Percentiles rank a stretch among this genome's conserved stretches.
Conservation (phyloP, 2,797 vertebrate species). For the Chelmon rostratus region DNA sequence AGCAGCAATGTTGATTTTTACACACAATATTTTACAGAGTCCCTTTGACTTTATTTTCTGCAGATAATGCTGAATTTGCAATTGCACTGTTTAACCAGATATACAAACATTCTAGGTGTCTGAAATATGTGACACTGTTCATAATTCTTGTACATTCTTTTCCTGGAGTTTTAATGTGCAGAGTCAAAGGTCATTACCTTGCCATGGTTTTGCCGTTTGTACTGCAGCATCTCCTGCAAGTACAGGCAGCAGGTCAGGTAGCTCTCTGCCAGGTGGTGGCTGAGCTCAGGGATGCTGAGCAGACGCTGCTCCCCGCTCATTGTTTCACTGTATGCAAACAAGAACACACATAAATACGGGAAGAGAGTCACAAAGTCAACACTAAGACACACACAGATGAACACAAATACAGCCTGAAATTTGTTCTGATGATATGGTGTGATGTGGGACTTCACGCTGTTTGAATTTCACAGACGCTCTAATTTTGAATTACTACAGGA, state of each 20-base stretch:
- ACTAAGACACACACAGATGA: neutral
- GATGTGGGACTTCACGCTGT: neutral
- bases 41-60: neutral
- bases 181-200: conserved; percentile 85
- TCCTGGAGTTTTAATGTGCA: neutral
- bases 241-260: conserved; percentile 95
- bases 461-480: neutral
- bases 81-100: neutral
- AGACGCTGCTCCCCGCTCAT: conserved; percentile 90
- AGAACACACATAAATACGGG: neutral
- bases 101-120: neutral
- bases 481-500: neutral
- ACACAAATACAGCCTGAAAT: neutral
- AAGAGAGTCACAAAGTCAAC: conserved; percentile 17
- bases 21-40: no score
- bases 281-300: conserved; percentile 94
- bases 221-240: conserved; percentile 94
- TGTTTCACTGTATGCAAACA: conserved; percentile 82
- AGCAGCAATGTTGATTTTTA: no score
- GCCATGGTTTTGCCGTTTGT: conserved; percentile 95
- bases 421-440: conserved; percentile 1
- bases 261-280: conserved; percentile 96
- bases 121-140: neutral
- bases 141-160: no score
- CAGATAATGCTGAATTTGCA: neutral